Percentiles rank a stretch among this genome's conserved stretches.
phyloP scores from a whole-genome alignment of 2,888 invertebrate species.

The Pinctada fucata region DNA sequence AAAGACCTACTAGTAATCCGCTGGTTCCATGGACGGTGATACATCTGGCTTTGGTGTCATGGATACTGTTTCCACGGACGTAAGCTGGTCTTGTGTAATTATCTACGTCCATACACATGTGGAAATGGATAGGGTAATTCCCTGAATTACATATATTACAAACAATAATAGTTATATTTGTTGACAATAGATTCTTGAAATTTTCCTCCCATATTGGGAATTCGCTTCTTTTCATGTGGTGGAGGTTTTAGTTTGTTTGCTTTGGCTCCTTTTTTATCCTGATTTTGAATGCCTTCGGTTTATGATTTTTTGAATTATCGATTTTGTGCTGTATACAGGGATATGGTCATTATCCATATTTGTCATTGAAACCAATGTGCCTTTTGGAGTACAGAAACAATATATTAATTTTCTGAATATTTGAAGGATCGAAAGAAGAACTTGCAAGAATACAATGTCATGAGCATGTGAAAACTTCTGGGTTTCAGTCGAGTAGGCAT shows the following conservation, averaged over 20 bases:
- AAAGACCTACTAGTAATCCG: constrained; percentile 49
- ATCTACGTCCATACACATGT: constrained; percentile 66
- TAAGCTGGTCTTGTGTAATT: constrained; percentile 38
- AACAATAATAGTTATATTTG: background rate
- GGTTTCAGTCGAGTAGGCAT: too few species aligned
- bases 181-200: background rate
- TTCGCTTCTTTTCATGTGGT: too few species aligned
- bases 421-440: background rate
- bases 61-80: constrained; percentile 66
- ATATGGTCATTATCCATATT: too few species aligned
- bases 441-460: too few species aligned
- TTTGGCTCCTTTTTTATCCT: too few species aligned
- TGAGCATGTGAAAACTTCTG: too few species aligned
- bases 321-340: too few species aligned
- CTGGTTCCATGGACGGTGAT: constrained; percentile 71
- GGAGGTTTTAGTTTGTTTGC: too few species aligned
- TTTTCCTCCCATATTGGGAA: too few species aligned
- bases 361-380: too few species aligned
- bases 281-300: too few species aligned
- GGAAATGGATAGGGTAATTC: constrained; percentile 73
- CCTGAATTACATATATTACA: constrained; percentile 41
- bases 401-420: background rate
- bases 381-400: background rate
- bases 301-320: too few species aligned
- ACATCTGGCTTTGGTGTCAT: constrained; percentile 67